Conservation (phyloP, 1,140 invertebrate genomes). For the Coenobita brevimanus region DNA sequence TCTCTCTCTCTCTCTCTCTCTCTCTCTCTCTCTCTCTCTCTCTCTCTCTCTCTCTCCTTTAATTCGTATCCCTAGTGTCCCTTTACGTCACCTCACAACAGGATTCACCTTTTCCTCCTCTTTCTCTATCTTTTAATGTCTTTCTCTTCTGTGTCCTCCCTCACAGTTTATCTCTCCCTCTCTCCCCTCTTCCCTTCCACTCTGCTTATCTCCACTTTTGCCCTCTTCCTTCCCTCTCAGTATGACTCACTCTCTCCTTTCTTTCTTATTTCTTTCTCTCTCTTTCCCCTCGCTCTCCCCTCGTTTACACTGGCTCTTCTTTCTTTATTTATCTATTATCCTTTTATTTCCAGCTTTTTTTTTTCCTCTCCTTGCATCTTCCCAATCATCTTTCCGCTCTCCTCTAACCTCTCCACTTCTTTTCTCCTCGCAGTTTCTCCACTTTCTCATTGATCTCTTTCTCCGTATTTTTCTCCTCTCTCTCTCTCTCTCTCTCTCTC, state of each 20-base stretch:
- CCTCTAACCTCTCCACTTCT: background rate
- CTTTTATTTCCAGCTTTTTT: no score
- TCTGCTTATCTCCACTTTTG: background rate
- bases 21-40: constrained; percentile 1
- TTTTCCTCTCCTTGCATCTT: background rate
- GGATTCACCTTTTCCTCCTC: background rate
- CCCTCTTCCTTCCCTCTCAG: background rate
- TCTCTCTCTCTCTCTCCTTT: background rate
- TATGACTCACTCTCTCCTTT: background rate
- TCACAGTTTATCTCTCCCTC: background rate
- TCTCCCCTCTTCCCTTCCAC: background rate
- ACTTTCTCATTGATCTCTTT: no score
- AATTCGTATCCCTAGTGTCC: background rate
- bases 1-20: background rate
- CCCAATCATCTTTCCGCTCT: background rate
- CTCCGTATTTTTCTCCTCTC: background rate
- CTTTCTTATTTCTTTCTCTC: background rate
- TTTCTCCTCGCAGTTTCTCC: background rate
- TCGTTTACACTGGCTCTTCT: no score
- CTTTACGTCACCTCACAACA: background rate
- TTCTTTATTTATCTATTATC: no score
- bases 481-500: background rate
- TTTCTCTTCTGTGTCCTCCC: background rate
- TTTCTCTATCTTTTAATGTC: background rate
- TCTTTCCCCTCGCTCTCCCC: no score